A percentile compares a stretch with the other conserved stretches of the same genome.
Conservation (phyloP, 2,113 vertebrate species). For the Regulus satrapa region DNA sequence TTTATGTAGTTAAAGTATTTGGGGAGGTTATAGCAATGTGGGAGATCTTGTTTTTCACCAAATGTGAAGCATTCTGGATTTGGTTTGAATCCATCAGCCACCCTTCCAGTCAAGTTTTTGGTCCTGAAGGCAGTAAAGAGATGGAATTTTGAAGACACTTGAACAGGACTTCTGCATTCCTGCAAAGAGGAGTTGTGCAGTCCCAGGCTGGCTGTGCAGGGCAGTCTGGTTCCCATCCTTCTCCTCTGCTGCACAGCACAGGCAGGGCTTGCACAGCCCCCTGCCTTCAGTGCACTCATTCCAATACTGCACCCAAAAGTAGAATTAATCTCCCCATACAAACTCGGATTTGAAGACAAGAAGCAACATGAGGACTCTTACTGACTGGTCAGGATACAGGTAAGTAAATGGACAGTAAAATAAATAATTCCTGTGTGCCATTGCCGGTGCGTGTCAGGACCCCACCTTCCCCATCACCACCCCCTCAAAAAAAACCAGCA, state of each 20-base stretch:
- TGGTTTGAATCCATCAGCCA: neutral
- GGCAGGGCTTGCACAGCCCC: neutral
- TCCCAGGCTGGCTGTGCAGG: neutral
- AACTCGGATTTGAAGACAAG: neutral
- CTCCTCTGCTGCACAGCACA: neutral
- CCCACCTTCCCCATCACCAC: too few relatives aligned
- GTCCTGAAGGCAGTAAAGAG: neutral
- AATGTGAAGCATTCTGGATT: neutral
- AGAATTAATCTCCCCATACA: neutral
- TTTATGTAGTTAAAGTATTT: neutral
- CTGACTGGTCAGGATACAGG: neutral
- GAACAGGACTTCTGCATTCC: neutral
- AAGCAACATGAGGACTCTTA: neutral
- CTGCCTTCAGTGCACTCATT: neutral
- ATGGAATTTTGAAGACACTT: neutral
- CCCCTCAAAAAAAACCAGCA: neutral
- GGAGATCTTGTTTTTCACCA: neutral
- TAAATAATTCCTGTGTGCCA: neutral
- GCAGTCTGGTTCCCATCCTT: fast-evolving
- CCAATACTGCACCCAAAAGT: neutral
- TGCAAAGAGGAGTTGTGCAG: neutral
- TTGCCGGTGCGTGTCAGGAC: neutral
- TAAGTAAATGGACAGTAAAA: neutral
- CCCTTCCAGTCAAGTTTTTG: neutral
- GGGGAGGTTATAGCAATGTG: neutral